Conservation (phyloP, 2,113 vertebrate genomes). For the Acrocephalus kingi region DNA sequence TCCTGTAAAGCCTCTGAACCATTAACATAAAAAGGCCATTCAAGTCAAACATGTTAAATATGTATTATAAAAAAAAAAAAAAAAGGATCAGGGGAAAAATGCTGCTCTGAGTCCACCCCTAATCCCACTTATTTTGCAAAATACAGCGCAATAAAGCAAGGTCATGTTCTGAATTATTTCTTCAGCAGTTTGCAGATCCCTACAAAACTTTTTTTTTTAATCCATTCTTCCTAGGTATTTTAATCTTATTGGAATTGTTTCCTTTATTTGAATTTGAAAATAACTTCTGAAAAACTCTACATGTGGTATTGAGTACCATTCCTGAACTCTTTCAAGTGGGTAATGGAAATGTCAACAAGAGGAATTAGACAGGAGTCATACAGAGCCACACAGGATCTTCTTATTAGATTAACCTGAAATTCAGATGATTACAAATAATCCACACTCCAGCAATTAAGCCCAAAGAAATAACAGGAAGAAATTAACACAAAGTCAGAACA, state of each 20-base stretch:
- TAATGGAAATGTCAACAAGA: not conserved
- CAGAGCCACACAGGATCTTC: not conserved
- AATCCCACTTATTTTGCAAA: slow-evolving; percentile 9
- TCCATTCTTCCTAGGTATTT: slow-evolving; percentile 18
- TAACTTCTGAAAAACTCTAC: slow-evolving; percentile 15
- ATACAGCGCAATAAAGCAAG: not conserved
- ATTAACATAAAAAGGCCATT: not conserved
- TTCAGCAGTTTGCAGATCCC: not conserved
- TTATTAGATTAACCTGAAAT: not conserved
- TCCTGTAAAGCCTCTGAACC: not conserved
- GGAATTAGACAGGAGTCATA: not conserved
- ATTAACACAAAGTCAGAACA: not conserved
- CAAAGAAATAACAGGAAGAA: slow-evolving; percentile 11
- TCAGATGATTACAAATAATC: not conserved
- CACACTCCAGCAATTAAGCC: not conserved
- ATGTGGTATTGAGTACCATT: not conserved
- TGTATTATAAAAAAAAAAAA: not conserved
- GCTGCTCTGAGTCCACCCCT: not conserved
- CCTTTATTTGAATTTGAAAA: slow-evolving; percentile 40
- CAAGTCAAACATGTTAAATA: slow-evolving; percentile 4
- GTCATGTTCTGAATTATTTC: slow-evolving; percentile 8
- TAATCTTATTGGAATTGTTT: slow-evolving; percentile 34
- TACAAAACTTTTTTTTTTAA: not conserved
- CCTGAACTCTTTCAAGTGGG: not conserved
- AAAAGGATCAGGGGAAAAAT: not conserved